phyloP scores from a whole-genome alignment of 1,140 invertebrate species.

The Sesamia nonagrioides region DNA sequence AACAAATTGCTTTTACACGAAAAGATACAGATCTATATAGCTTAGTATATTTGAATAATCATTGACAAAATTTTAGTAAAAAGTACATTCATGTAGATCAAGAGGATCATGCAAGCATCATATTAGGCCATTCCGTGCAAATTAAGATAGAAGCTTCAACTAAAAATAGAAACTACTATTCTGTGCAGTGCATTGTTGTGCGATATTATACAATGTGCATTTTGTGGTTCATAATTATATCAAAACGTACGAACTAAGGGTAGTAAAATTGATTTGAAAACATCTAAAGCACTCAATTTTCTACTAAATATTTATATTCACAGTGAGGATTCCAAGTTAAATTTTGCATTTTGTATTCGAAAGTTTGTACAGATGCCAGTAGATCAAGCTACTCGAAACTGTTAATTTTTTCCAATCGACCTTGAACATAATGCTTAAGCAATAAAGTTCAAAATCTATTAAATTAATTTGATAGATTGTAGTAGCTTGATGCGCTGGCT shows the following conservation, averaged over 20 bases:
- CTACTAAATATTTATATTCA: constrained; percentile 21
- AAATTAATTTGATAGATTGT: no score
- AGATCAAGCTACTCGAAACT: no score
- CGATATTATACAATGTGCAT: constrained; percentile 16
- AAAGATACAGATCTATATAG: no score
- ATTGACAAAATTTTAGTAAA: no score
- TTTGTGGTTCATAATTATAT: constrained; percentile 32
- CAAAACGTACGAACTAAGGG: constrained; percentile 29
- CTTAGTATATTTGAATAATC: no score
- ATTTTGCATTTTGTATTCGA: background rate
- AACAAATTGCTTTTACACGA: no score
- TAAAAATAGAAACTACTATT: background rate
- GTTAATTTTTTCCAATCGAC: no score
- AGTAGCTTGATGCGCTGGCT: no score
- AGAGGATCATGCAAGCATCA: constrained; percentile 30
- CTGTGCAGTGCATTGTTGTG: constrained; percentile 22
- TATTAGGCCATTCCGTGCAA: constrained; percentile 42
- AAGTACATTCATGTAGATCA: no score
- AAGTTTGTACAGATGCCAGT: no score
- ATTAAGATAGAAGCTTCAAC: constrained; percentile 28
- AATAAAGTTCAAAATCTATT: no score
- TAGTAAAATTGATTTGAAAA: background rate
- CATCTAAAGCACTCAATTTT: constrained; percentile 25
- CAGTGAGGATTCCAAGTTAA: constrained; percentile 37
- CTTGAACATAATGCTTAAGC: no score